Conservation (phyloP, 2,888 invertebrate species). For the Ferdinandea cuprea region DNA sequence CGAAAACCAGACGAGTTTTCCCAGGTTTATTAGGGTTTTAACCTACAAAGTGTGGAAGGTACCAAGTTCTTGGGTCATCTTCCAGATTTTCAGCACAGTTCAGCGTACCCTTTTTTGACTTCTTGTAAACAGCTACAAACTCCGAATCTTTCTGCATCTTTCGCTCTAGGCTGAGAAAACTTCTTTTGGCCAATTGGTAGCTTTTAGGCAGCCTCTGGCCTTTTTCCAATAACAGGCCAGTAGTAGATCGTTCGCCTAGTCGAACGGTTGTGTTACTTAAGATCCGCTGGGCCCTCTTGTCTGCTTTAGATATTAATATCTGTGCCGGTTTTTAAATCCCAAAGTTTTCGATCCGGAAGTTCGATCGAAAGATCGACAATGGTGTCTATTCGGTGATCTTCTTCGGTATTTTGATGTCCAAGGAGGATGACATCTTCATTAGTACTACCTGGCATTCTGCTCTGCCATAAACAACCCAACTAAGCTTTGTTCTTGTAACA, state of each 20-base stretch:
- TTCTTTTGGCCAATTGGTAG: slow-evolving; percentile 35
- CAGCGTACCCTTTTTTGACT: slow-evolving; percentile 39
- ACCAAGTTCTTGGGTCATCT: slow-evolving; percentile 55
- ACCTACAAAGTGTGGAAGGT: slow-evolving; percentile 75
- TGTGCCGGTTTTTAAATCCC: background rate
- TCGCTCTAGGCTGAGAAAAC: slow-evolving; percentile 51
- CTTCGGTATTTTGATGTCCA: background rate
- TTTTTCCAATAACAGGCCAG: slow-evolving; percentile 39
- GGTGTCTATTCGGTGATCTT: too few relatives aligned
- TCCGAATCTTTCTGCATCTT: slow-evolving; percentile 60
- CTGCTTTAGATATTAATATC: background rate
- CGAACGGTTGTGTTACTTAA: background rate
- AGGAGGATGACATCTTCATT: slow-evolving; percentile 6
- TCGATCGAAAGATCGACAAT: too few relatives aligned
- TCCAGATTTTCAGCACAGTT: background rate
- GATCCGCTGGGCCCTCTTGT: slow-evolving; percentile 1
- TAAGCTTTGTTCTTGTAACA: slow-evolving; percentile 22
- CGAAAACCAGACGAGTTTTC: slow-evolving; percentile 76
- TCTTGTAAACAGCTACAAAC: slow-evolving; percentile 50
- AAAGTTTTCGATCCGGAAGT: slow-evolving; percentile 26
- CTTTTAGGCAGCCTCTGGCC: slow-evolving; percentile 42
- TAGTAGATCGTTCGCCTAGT: background rate
- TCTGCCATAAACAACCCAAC: slow-evolving; percentile 3
- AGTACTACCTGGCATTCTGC: slow-evolving; percentile 41
- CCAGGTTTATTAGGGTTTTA: slow-evolving; percentile 73